phyloP scores from a whole-genome alignment of 1,140 invertebrate genomes.

The Drosophila hydei region DNA sequence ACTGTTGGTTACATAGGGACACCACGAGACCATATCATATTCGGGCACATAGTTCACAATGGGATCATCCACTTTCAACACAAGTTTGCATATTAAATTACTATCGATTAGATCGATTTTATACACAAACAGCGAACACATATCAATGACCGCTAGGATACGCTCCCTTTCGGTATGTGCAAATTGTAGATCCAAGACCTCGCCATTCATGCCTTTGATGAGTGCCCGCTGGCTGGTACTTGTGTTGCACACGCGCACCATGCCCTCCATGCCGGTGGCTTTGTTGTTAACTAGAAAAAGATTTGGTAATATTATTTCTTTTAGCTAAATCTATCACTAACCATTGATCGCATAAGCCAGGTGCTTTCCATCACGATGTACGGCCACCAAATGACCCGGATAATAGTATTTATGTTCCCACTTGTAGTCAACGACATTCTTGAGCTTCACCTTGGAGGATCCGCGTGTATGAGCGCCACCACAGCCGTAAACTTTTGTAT shows the following conservation, averaged over 20 bases:
- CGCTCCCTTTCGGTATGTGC: conserved; percentile 91
- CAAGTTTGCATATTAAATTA: conserved; percentile 86
- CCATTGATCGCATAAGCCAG: conserved; percentile 96
- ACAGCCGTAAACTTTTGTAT: conserved; percentile 90
- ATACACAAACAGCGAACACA: conserved; percentile 91
- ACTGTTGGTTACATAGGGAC: conserved; percentile 91
- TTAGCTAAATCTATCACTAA: conserved; percentile 74
- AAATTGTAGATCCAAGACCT: conserved; percentile 95
- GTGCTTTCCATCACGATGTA: conserved; percentile 93
- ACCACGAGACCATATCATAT: conserved; percentile 91
- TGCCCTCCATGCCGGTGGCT: conserved; percentile 86
- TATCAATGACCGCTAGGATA: conserved; percentile 94
- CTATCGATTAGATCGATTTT: conserved; percentile 88
- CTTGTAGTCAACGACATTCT: conserved; percentile 95
- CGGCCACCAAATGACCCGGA: conserved; percentile 93
- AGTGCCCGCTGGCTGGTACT: conserved; percentile 89
- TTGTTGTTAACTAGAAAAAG: conserved; percentile 76
- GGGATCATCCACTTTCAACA: conserved; percentile 85
- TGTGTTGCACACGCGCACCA: conserved; percentile 92
- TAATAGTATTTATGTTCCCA: conserved; percentile 96
- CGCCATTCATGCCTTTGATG: conserved; percentile 93
- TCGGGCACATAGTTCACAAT: conserved; percentile 68
- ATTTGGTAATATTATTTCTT: background rate
- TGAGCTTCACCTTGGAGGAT: conserved; percentile 95
- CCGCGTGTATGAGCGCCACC: conserved; percentile 89